Evolutionary conservation across 2,797 vertebrate species (phyloP).

Genomic region (Benthosema pterotum): DNA sequence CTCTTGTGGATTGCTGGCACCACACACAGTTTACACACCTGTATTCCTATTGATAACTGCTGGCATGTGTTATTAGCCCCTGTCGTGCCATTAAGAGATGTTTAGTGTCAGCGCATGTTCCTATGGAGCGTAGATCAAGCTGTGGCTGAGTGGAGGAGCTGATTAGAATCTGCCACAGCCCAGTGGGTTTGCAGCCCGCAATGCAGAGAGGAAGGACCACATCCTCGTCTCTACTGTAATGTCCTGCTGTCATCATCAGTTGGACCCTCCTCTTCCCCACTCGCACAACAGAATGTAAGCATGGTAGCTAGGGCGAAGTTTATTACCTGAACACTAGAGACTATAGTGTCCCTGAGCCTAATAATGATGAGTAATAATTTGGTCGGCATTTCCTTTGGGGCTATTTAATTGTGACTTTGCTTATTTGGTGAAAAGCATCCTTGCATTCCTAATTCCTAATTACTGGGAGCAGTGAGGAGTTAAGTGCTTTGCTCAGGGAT

Average conservation of each 20-base stretch:
- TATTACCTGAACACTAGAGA: too few species aligned
- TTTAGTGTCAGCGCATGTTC: slow-evolving; percentile 36
- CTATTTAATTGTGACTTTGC: too few species aligned
- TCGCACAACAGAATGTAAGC: too few species aligned
- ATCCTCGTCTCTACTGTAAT: slow-evolving; percentile 35
- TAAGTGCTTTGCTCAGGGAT: too few species aligned
- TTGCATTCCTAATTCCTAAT: too few species aligned
- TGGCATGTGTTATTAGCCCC: slow-evolving; percentile 59
- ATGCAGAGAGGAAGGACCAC: slow-evolving; percentile 55
- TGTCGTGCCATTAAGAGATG: slow-evolving; percentile 52
- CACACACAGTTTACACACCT: slow-evolving; percentile 26
- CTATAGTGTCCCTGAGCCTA: too few species aligned
- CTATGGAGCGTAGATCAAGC: slow-evolving; percentile 32
- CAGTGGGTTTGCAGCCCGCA: slow-evolving; percentile 61
- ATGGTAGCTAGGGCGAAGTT: too few species aligned
- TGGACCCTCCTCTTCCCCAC: slow-evolving; percentile 32
- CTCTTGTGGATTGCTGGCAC: slow-evolving; percentile 31
- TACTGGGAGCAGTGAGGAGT: too few species aligned
- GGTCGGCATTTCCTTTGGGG: too few species aligned
- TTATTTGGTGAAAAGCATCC: too few species aligned
- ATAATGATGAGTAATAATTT: too few species aligned
- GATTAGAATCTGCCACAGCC: slow-evolving; percentile 74
- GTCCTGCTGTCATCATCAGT: slow-evolving; percentile 47
- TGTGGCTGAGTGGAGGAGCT: slow-evolving; percentile 54
- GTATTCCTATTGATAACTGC: slow-evolving; percentile 54